These are phyloP conservation scores for Neodiprion fabricii DNA, from an alignment of 1,140 invertebrate genomes.

Conservation along the genomic window DNA sequence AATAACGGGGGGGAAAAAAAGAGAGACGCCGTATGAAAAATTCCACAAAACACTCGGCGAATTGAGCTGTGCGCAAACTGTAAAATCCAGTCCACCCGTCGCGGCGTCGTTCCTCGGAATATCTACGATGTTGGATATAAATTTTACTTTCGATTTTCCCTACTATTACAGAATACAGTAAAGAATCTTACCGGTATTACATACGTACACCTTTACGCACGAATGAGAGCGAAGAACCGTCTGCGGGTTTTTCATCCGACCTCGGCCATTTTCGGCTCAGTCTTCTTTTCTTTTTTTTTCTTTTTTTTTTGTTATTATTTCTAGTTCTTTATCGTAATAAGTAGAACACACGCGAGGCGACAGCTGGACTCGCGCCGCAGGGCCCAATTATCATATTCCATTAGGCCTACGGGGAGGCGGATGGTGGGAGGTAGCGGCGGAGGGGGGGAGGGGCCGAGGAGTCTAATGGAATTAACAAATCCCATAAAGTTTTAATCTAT, in stretches of 20 bases:
- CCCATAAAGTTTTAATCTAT: constrained; percentile 43
- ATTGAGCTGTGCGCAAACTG: no score
- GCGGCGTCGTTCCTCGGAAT: no score
- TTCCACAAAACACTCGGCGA: no score
- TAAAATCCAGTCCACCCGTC: no score
- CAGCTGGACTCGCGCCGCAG: constrained; percentile 4
- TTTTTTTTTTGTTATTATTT: constrained; percentile 11
- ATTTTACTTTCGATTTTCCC: no score
- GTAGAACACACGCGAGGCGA: constrained; percentile 3
- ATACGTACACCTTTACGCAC: no score
- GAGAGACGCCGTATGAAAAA: no score
- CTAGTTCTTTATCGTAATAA: not conserved
- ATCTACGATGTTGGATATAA: no score
- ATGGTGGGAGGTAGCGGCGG: not conserved
- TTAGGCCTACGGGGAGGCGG: constrained; percentile 12
- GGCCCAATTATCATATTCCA: constrained; percentile 28
- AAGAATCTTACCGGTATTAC: no score
- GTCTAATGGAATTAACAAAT: constrained; percentile 38
- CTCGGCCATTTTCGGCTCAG: constrained; percentile 50
- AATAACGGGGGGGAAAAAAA: no score
- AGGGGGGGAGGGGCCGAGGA: constrained; percentile 8
- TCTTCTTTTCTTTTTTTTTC: constrained; percentile 18
- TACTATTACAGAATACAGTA: no score
- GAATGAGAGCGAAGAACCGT: no score
- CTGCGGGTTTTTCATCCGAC: constrained; percentile 2